Evolutionary conservation across 2,113 vertebrate genomes (phyloP).

Genomic region (Jaculus jaculus): DNA sequence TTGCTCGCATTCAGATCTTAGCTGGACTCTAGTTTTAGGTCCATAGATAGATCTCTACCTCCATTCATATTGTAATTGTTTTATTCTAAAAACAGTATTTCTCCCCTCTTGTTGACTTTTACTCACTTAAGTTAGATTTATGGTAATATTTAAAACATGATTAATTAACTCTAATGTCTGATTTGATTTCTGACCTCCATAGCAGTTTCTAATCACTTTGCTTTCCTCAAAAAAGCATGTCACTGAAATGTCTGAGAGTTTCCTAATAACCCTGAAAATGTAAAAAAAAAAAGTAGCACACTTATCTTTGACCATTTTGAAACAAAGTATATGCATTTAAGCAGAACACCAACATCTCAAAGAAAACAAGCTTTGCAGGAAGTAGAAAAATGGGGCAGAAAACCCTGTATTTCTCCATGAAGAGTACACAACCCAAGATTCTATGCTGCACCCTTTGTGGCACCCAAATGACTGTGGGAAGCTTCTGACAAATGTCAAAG

Average conservation of each 20-base stretch:
- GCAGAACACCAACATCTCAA: conserved; percentile 18
- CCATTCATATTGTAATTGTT: neutral
- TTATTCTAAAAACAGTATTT: neutral
- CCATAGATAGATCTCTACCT: neutral
- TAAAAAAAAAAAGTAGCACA: neutral
- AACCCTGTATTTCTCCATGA: neutral
- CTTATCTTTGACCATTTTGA: neutral
- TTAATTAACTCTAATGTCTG: neutral
- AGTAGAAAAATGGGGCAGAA: conserved; percentile 22
- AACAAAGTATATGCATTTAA: neutral
- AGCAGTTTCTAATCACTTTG: neutral
- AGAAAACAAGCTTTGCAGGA: conserved; percentile 22
- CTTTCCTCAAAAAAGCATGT: neutral
- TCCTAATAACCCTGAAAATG: neutral
- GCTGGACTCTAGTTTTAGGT: neutral
- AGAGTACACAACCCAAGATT: conserved; percentile 26
- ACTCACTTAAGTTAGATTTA: neutral
- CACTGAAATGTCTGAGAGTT: neutral
- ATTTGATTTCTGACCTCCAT: too few species aligned
- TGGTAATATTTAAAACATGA: neutral
- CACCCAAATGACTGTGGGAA: neutral
- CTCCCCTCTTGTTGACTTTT: neutral
- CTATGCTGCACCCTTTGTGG: neutral
- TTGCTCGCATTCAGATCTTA: neutral
- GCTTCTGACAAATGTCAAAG: neutral